Conservation (phyloP, 1,140 invertebrate genomes). For the Nephila pilipes region DNA sequence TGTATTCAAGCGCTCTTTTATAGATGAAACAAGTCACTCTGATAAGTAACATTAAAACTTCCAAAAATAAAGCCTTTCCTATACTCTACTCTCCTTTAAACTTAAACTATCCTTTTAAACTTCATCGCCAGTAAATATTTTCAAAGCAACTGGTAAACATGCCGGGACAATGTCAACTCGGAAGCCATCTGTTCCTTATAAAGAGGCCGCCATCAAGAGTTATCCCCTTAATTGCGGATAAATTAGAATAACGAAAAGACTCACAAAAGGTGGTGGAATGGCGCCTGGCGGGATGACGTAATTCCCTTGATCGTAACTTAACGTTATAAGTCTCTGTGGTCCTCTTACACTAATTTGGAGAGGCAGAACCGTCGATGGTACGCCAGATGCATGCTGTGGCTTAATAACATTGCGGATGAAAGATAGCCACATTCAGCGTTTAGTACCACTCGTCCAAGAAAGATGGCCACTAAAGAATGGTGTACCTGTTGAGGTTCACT, state of each 20-base stretch:
- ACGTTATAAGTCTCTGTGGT: background rate
- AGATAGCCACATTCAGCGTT: background rate
- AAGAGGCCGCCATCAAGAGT: background rate
- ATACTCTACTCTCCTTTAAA: too few relatives aligned
- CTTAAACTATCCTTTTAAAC: too few relatives aligned
- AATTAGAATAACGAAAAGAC: background rate
- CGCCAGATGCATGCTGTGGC: background rate
- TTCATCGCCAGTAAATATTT: too few relatives aligned
- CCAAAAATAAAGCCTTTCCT: too few relatives aligned
- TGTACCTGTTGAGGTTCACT: background rate
- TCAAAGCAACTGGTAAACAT: too few relatives aligned
- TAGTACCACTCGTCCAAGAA: background rate
- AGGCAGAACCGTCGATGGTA: background rate
- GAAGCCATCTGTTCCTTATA: background rate
- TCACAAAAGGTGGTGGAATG: background rate
- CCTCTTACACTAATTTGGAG: constrained; percentile 3
- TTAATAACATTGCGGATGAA: constrained; percentile 22
- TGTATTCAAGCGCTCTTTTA: too few relatives aligned
- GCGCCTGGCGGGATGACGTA: background rate
- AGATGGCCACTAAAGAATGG: background rate
- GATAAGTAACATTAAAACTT: too few relatives aligned
- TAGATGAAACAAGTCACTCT: too few relatives aligned
- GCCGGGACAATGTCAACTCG: background rate
- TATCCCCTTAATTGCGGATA: constrained; percentile 16
- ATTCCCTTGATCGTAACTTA: background rate